Conservation (phyloP, 1,140 invertebrate species). For the Pollicipes pollicipes region DNA sequence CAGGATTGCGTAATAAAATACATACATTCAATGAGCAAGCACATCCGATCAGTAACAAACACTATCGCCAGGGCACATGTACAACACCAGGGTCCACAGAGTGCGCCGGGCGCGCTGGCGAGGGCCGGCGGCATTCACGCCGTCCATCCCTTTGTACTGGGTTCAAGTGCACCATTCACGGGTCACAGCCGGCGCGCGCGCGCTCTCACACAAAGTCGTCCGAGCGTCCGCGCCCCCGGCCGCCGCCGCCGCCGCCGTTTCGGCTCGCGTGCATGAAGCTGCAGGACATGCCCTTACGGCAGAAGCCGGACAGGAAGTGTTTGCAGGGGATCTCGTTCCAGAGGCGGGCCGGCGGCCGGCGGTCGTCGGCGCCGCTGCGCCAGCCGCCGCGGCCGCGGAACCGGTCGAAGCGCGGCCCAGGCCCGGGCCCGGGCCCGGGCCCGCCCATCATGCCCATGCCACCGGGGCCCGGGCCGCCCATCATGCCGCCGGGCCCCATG, state of each 20-base stretch:
- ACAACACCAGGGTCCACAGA: too few species aligned
- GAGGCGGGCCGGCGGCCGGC: neutral
- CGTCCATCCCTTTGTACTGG: too few species aligned
- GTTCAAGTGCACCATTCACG: too few species aligned
- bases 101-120: too few species aligned
- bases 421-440: slow-evolving; percentile 7
- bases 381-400: neutral
- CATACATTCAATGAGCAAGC: too few species aligned
- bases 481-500: slow-evolving; percentile 13
- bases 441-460: too few species aligned
- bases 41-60: too few species aligned
- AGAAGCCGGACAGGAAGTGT: slow-evolving; percentile 14
- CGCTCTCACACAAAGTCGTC: neutral
- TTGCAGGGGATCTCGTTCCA: slow-evolving; percentile 11
- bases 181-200: too few species aligned
- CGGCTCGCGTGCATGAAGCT: slow-evolving; percentile 9
- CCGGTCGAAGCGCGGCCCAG: slow-evolving; percentile 10
- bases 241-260: neutral
- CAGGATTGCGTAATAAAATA: too few species aligned
- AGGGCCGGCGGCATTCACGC: too few species aligned
- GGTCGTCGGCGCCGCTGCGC: neutral
- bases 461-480: slow-evolving; percentile 13
- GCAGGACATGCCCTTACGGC: slow-evolving; percentile 12
- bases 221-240: neutral
- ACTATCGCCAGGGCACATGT: too few species aligned